Evolutionary conservation across 2,797 vertebrate species (phyloP).

Genomic region (Mastacembelus armatus): DNA sequence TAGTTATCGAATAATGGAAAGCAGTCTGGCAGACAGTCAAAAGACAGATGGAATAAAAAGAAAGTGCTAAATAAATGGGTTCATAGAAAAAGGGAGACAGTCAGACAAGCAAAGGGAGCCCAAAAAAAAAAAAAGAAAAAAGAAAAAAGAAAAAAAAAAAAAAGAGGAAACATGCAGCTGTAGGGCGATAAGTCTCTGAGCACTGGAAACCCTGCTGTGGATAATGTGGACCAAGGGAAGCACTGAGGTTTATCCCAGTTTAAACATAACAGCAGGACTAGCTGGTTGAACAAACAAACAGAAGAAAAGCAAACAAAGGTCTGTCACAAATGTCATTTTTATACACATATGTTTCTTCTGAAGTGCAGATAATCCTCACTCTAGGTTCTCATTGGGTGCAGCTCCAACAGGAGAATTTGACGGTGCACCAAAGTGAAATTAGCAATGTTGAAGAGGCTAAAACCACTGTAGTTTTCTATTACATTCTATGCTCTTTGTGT

Average conservation of each 20-base stretch:
- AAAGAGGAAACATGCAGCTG: constrained; percentile 82
- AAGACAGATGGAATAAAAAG: constrained; percentile 6
- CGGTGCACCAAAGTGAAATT: constrained; percentile 2
- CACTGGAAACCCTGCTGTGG: constrained; percentile 68
- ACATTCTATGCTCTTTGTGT: neutral
- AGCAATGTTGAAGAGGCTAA: neutral
- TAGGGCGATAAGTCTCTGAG: constrained; percentile 63
- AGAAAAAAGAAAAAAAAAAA: too few species aligned
- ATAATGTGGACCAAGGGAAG: constrained; percentile 72
- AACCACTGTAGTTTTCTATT: neutral
- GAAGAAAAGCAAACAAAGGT: constrained; percentile 61
- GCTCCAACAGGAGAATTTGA: constrained; percentile 13
- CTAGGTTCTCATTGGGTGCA: constrained; percentile 40
- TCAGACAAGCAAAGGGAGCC: constrained; percentile 49
- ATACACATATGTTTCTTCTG: constrained; percentile 44
- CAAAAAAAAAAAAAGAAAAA: constrained; percentile 83
- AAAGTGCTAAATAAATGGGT: constrained; percentile 39
- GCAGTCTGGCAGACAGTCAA: constrained; percentile 12
- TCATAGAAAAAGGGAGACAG: constrained; percentile 34
- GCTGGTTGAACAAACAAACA: constrained; percentile 66
- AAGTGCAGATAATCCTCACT: constrained; percentile 62
- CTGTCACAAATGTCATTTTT: constrained; percentile 48
- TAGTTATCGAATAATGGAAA: constrained; percentile 36
- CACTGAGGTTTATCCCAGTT: constrained; percentile 61
- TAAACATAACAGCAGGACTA: constrained; percentile 70